Percentiles rank a stretch among this genome's conserved stretches.
These are phyloP conservation scores for Eupeodes luniger DNA, from an alignment of 2,888 invertebrate genomes.

Conservation along the genomic window DNA sequence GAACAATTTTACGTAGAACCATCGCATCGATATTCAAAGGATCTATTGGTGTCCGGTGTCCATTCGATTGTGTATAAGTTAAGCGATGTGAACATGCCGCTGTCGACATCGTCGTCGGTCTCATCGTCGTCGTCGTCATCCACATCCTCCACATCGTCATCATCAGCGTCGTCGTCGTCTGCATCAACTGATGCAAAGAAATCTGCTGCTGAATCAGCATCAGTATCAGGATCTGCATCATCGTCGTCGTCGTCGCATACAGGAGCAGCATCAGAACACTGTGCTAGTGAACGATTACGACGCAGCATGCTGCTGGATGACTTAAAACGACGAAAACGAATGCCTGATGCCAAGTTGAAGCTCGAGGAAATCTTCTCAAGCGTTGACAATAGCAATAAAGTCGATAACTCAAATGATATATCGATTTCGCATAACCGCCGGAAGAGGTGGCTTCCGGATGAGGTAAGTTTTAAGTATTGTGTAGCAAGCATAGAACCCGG, in stretches of 20 bases:
- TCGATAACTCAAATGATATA: constrained; percentile 81
- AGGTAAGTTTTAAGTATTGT: constrained; percentile 82
- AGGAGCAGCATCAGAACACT: constrained; percentile 79
- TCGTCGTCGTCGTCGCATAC: constrained; percentile 78
- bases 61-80: constrained; percentile 94
- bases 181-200: constrained; percentile 36
- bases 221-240: constrained; percentile 77
- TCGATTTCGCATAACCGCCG: constrained; percentile 78
- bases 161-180: constrained; percentile 82
- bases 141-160: no score
- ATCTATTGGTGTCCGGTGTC: constrained; percentile 85
- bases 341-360: constrained; percentile 36
- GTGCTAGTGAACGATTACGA: constrained; percentile 83
- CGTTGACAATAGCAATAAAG: constrained; percentile 76
- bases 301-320: constrained; percentile 79
- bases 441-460: constrained; percentile 89
- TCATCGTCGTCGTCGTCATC: constrained; percentile 77
- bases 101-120: constrained; percentile 83
- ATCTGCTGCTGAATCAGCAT: constrained; percentile 35
- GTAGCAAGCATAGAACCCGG: background rate
- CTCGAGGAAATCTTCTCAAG: constrained; percentile 47
- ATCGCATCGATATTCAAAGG: constrained; percentile 84
- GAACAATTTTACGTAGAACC: constrained; percentile 93
- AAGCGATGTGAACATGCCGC: constrained; percentile 88
- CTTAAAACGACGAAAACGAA: constrained; percentile 78